Percentiles rank a stretch among this genome's conserved stretches.
phyloP scores from a whole-genome alignment of 2,113 vertebrate species.

The Cyprinodon variegatus region DNA sequence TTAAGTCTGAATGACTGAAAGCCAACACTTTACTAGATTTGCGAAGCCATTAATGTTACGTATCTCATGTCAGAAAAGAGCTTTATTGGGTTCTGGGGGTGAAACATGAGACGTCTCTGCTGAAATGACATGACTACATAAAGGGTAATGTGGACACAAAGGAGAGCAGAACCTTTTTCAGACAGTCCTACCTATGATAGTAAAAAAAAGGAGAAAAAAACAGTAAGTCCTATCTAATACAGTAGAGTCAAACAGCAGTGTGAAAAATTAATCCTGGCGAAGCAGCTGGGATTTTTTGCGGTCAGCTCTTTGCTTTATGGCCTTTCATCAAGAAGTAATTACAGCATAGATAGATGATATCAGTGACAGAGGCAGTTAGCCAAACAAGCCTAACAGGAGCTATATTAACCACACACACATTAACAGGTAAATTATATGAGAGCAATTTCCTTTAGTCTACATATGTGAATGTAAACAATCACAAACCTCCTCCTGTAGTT shows the following conservation, averaged over 20 bases:
- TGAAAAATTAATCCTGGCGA: conserved; percentile 57
- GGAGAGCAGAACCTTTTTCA: conserved; percentile 21
- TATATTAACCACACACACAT: conserved; percentile 50
- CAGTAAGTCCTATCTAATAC: conserved; percentile 22
- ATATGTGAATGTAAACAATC: conserved; percentile 21
- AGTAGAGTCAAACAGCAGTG: conserved; percentile 38
- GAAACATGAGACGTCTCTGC: conserved; percentile 28
- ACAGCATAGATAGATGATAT: conserved; percentile 62
- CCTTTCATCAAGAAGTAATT: conserved; percentile 71
- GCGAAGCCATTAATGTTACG: not conserved
- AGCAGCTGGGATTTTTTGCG: conserved; percentile 56
- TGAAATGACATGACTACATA: conserved; percentile 9
- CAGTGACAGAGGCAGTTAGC: conserved; percentile 63
- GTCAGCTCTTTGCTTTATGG: conserved; percentile 55
- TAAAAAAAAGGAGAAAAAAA: conserved; percentile 5
- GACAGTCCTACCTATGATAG: not conserved
- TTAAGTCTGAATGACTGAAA: conserved; percentile 4
- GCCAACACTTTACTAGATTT: not conserved
- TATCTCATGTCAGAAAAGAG: not conserved
- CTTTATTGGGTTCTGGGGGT: conserved; percentile 24
- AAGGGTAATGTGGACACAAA: conserved; percentile 32
- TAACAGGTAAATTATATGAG: conserved; percentile 41
- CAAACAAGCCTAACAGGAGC: conserved; percentile 46
- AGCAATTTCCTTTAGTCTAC: conserved; percentile 21
- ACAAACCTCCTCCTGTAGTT: conserved; percentile 9